Evolutionary conservation across 2,888 invertebrate genomes (phyloP).

Genomic region (Drosophila nr. medialis): DNA sequence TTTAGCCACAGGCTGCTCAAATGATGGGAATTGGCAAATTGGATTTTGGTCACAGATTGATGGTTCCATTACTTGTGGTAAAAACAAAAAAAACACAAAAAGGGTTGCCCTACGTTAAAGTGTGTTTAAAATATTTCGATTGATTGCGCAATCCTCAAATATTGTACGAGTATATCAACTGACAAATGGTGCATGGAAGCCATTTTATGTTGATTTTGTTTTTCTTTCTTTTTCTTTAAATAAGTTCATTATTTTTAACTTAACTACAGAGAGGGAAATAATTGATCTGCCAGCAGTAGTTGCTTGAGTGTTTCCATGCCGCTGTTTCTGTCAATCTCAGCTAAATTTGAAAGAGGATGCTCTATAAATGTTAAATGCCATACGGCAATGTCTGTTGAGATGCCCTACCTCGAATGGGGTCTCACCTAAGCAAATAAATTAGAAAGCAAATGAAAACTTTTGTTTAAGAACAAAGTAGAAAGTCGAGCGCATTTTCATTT

Average conservation of each 20-base stretch:
- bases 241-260: slow-evolving; percentile 3
- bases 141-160: slow-evolving; percentile 5
- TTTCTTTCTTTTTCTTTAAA: background rate
- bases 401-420: slow-evolving; percentile 22
- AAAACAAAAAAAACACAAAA: slow-evolving; percentile 1
- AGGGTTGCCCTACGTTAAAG: background rate
- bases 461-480: slow-evolving; percentile 44
- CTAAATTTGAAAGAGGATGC: slow-evolving; percentile 28
- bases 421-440: slow-evolving; percentile 30
- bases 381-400: slow-evolving; percentile 51
- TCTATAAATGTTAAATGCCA: slow-evolving; percentile 52
- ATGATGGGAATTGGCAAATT: slow-evolving; percentile 8
- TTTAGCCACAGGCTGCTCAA: background rate
- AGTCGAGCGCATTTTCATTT: slow-evolving; percentile 41
- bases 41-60: slow-evolving; percentile 5
- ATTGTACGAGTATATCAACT: background rate
- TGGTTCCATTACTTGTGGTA: background rate
- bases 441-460: slow-evolving; percentile 48
- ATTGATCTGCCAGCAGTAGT: slow-evolving; percentile 26
- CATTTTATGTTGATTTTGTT: background rate
- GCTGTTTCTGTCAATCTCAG: slow-evolving; percentile 12
- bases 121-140: background rate
- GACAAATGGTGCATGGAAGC: background rate
- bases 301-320: background rate
- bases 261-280: slow-evolving; percentile 10